Evolutionary conservation across 2,113 vertebrate species (phyloP), one percentile per base, ranked within the genome.

Genomic region (Phrynosoma blainvillii): DNA sequence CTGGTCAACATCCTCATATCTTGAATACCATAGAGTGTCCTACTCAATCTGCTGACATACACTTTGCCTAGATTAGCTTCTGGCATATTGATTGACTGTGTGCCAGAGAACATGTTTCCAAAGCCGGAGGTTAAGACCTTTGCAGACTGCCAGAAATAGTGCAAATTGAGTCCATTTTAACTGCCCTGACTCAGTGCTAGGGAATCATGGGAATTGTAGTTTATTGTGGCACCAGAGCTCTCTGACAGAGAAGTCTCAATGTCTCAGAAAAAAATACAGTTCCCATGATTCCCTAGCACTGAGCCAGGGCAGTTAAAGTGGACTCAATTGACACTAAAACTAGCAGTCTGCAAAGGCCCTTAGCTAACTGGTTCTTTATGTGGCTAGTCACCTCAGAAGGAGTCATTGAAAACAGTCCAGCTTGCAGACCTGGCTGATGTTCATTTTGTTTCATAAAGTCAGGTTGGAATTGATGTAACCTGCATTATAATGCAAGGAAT

Each of bases 371-470:
- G n/a, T n/a, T n/a, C n/a, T n/a, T n/a, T n/a, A 68, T 92, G 68
- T 82, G 40, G 56, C 52, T 66, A 82, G n/a, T 68, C 68, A 84
- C 23, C 77, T 89, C 13, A 86, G 30, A 70, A 91, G 71, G 73
- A 84, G 27, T 79, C 16, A 85, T 79, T 84, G 52, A 83, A 84
- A 71, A 54, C 7, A 79, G 5, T 20, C 56, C 83, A 82, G 56
- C 27, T 70, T 75, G 79, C 2, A 83, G 18, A 76, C n/a, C 79
- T 91, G 68, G 65, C 73, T 36, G 88, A 21, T 76, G 83, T 83
- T 27, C 66, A 71, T 85, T 90, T 92, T 30, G 75, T 82, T 65
- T 83, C 59, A 68, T 32, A 81, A 71, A 32, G 77, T 23, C 77
- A 73, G 65, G 25, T 12, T 73, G 66, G 65, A 79, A 88, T 47